Conservation (phyloP, 1,140 invertebrate species). For the Penaeus chinensis region DNA sequence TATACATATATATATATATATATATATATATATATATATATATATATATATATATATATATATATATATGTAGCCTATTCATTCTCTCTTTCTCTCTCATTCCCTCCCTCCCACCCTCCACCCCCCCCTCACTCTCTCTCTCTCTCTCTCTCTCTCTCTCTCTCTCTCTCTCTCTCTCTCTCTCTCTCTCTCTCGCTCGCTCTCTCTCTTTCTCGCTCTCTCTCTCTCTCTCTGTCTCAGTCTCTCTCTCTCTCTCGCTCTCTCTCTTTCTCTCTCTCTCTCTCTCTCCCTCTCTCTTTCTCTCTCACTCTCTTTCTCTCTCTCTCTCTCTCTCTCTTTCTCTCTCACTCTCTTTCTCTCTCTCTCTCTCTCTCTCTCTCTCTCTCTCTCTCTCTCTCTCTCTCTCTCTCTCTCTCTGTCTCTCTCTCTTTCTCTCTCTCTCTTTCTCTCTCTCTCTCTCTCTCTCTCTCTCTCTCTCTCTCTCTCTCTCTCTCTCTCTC, state of each 20-base stretch:
- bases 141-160: slow-evolving; percentile 33
- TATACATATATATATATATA: no score
- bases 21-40: no score
- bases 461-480: not conserved
- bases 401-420: not conserved
- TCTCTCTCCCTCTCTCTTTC: slow-evolving; percentile 30
- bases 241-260: slow-evolving; percentile 24
- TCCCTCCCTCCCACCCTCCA: slow-evolving; percentile 18
- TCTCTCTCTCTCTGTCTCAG: not conserved
- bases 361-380: not conserved
- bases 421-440: not conserved
- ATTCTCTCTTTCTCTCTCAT: no score
- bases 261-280: slow-evolving; percentile 17
- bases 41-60: no score
- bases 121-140: slow-evolving; percentile 24
- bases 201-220: slow-evolving; percentile 30
- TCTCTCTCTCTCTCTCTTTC: slow-evolving; percentile 18
- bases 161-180: slow-evolving; percentile 32
- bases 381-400: not conserved
- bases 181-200: slow-evolving; percentile 24
- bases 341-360: not conserved
- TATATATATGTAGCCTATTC: no score
- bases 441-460: not conserved
- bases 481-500: slow-evolving; percentile 1
- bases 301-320: slow-evolving; percentile 16